Percentiles rank a stretch among this genome's conserved stretches.
Evolutionary conservation across 1,140 invertebrate species (phyloP).

Genomic region (Atopsyche davidsoni): DNA sequence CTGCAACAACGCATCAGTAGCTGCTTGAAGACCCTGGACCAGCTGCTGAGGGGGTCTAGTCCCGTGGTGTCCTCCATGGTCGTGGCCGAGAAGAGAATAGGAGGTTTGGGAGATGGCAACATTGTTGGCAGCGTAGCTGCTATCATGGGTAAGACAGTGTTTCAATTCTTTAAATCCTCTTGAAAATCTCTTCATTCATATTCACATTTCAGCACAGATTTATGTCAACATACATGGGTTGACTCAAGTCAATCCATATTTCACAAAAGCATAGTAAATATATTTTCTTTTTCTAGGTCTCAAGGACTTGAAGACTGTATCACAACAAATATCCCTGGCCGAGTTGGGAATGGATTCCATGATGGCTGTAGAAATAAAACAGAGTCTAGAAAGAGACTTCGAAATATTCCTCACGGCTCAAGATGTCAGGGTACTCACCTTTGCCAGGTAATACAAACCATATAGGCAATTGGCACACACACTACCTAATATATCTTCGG

Average conservation of each 20-base stretch:
- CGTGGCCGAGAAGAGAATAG: slow-evolving; percentile 62
- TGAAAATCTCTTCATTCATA: background rate
- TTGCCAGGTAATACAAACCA: slow-evolving; percentile 47
- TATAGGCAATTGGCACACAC: too few species aligned
- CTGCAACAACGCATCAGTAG: slow-evolving; percentile 77
- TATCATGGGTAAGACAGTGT: slow-evolving; percentile 53
- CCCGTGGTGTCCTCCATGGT: slow-evolving; percentile 73
- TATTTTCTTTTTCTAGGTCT: slow-evolving; percentile 43
- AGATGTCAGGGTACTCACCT: slow-evolving; percentile 63
- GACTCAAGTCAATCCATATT: too few species aligned
- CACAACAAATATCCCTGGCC: slow-evolving; percentile 57
- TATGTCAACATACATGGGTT: too few species aligned
- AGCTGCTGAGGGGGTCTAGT: slow-evolving; percentile 59
- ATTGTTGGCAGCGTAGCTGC: slow-evolving; percentile 60
- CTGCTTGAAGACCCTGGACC: slow-evolving; percentile 63
- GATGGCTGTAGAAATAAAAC: slow-evolving; percentile 85
- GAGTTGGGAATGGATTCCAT: slow-evolving; percentile 87
- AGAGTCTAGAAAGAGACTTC: slow-evolving; percentile 76
- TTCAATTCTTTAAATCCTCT: background rate
- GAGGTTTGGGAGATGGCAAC: slow-evolving; percentile 50
- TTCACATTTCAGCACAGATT: too few species aligned
- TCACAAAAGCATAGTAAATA: too few species aligned
- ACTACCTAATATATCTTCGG: too few species aligned
- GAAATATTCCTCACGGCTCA: slow-evolving; percentile 71
- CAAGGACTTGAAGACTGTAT: slow-evolving; percentile 47